These are phyloP conservation scores for Ptyas mucosa DNA, from an alignment of 2,113 vertebrate species.

Conservation along the genomic window DNA sequence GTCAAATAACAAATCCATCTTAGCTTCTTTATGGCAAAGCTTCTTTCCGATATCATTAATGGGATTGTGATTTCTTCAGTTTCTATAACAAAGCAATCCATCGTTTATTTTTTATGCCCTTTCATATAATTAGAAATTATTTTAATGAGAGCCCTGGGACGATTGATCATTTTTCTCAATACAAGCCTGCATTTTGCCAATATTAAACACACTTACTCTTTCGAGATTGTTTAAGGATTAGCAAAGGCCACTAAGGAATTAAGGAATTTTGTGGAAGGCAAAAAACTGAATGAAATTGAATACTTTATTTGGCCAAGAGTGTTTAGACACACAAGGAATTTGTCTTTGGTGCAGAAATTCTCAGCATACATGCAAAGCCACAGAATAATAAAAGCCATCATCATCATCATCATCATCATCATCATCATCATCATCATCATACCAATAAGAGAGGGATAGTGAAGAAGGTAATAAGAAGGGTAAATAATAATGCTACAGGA, in stretches of 20 bases:
- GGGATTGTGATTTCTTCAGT: not conserved
- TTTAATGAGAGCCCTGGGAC: not conserved
- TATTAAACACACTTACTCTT: not conserved
- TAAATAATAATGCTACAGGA: not conserved
- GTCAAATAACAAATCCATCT: not conserved
- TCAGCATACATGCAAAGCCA: not conserved
- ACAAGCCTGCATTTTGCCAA: not conserved
- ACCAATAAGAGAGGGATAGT: not conserved
- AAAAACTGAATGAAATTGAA: not conserved
- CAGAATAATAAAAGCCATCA: not conserved
- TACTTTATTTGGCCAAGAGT: not conserved
- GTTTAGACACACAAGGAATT: not conserved
- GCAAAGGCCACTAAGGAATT: constrained; percentile 10
- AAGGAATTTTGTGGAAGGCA: constrained; percentile 29
- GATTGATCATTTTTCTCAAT: constrained; percentile 4
- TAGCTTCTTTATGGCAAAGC: not conserved
- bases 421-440: too few species aligned
- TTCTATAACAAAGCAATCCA: not conserved
- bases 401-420: too few species aligned
- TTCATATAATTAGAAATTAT: not conserved
- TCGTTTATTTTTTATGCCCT: not conserved
- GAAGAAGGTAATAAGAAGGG: not conserved
- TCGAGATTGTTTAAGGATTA: constrained; percentile 5
- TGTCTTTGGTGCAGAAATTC: not conserved
- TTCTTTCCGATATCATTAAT: not conserved